Evolutionary conservation across 2,113 vertebrate genomes (phyloP).

Genomic region (Syngnathus typhle): DNA sequence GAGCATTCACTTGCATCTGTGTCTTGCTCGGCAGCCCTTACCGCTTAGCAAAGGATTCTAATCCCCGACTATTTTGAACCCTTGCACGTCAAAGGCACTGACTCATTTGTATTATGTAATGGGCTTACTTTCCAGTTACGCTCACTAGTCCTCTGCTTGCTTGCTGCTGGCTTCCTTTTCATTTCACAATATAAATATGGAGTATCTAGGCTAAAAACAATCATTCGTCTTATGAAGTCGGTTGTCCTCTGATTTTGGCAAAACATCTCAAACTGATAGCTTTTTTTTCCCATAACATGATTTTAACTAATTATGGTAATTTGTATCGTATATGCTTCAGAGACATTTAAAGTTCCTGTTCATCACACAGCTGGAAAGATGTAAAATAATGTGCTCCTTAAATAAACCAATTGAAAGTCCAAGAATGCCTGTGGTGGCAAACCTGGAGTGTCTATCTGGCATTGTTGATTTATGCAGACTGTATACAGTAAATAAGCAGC

Average conservation of each 20-base stretch:
- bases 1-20: slow-evolving; percentile 43
- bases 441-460: slow-evolving; percentile 7
- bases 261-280: too few species aligned
- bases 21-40: not conserved
- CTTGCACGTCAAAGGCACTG: not conserved
- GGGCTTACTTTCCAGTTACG: not conserved
- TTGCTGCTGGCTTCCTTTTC: not conserved
- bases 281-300: too few species aligned
- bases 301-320: too few species aligned
- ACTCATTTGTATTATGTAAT: not conserved
- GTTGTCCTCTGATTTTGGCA: too few species aligned
- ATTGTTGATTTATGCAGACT: slow-evolving; percentile 4
- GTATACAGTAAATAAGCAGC: slow-evolving; percentile 2
- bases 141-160: not conserved
- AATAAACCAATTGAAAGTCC: not conserved
- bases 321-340: too few species aligned
- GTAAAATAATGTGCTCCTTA: not conserved
- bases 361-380: too few species aligned
- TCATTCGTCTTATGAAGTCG: too few species aligned
- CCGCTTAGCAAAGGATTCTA: not conserved
- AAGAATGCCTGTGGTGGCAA: slow-evolving; percentile 12
- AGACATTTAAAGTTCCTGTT: too few species aligned
- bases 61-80: not conserved
- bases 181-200: not conserved
- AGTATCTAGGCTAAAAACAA: not conserved